These are phyloP conservation scores for Tetraneura akinire DNA, from an alignment of 1,140 invertebrate genomes.

Conservation along the genomic window DNA sequence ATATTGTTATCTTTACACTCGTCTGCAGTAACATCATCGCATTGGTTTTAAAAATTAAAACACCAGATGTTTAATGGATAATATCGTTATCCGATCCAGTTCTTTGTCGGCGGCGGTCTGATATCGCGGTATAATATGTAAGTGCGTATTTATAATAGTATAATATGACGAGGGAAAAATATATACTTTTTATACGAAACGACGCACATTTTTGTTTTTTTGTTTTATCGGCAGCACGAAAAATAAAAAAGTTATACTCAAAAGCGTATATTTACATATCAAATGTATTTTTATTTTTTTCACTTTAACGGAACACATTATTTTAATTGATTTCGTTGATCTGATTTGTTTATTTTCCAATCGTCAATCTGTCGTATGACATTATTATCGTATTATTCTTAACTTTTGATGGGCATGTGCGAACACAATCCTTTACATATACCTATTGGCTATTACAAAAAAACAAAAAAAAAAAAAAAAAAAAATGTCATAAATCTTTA, in stretches of 20 bases:
- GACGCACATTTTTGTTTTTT: no score
- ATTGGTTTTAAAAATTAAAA: background rate
- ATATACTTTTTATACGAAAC: background rate
- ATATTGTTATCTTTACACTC: background rate
- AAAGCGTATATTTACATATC: no score
- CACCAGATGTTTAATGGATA: constrained; percentile 45
- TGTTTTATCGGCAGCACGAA: background rate
- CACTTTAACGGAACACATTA: background rate
- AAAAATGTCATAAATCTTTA: background rate
- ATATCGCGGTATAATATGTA: background rate
- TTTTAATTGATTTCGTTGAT: no score
- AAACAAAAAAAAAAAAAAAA: background rate
- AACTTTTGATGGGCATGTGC: no score
- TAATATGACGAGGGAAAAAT: background rate
- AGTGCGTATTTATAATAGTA: background rate
- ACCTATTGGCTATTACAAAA: no score
- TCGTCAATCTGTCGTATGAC: background rate
- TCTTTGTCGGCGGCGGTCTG: constrained; percentile 19
- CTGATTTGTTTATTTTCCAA: constrained; percentile 9
- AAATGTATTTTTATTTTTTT: background rate
- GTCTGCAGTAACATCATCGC: background rate
- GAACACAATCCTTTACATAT: no score
- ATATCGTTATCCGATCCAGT: constrained; percentile 19
- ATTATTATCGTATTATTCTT: background rate
- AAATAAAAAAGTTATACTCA: no score